Conservation (phyloP, 2,888 invertebrate species). For the Parnassius glacialis region DNA sequence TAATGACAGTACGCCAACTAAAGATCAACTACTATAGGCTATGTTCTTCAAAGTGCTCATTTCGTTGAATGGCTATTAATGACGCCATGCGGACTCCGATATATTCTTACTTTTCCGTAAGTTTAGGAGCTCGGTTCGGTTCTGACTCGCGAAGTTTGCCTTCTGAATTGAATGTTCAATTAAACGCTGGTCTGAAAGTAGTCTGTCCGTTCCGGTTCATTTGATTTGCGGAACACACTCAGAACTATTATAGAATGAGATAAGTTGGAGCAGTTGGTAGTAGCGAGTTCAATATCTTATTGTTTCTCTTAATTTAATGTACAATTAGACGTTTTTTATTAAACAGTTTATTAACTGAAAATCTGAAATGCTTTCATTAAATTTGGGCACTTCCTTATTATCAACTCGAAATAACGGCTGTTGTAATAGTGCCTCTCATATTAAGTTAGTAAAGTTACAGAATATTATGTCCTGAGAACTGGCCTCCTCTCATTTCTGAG, state of each 20-base stretch:
- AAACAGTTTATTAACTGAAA: too few species aligned
- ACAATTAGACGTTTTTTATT: too few species aligned
- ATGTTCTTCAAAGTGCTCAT: conserved; percentile 5
- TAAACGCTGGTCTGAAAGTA: conserved; percentile 40
- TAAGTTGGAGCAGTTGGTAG: not conserved
- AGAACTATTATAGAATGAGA: conserved; percentile 5
- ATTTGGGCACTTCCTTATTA: too few species aligned
- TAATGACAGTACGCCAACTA: not conserved
- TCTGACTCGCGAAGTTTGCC: conserved; percentile 42
- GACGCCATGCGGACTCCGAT: conserved; percentile 12
- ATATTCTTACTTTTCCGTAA: conserved; percentile 21
- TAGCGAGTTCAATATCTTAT: too few species aligned
- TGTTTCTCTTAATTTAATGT: too few species aligned
- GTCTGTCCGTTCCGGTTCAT: conserved; percentile 25
- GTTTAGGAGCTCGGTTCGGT: conserved; percentile 16
- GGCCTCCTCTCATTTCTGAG: too few species aligned
- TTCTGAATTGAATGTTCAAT: conserved; percentile 53
- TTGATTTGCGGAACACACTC: conserved; percentile 15
- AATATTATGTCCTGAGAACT: too few species aligned
- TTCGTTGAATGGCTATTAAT: conserved; percentile 19
- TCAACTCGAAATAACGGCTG: too few species aligned
- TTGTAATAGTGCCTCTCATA: too few species aligned
- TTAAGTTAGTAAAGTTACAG: too few species aligned
- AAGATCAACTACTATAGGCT: conserved; percentile 5
- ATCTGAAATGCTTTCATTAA: too few species aligned